Evolutionary conservation across 2,797 vertebrate species (phyloP), one percentile per base, ranked within the genome.

Genomic region (Spinibarbus caldwelli): DNA sequence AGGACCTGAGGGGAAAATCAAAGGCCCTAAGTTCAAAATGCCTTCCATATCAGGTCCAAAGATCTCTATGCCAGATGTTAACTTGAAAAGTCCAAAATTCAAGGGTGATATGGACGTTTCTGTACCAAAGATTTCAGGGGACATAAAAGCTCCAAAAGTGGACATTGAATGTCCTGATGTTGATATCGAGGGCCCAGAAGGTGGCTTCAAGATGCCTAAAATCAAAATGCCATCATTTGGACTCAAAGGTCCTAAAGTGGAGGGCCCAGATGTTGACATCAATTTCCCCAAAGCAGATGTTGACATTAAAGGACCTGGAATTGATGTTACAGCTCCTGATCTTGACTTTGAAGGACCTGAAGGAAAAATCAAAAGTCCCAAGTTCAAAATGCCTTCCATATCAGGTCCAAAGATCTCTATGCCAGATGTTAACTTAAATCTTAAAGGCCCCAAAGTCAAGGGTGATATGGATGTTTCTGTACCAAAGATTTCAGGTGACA

Each of bases 281-380:
- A 85, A 34, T 87, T 36, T 93, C 84, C 89, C 91, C 62, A 89
- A 88, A 15, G 34, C 83, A 7, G 85, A 88, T 88, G 38, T 82
- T 36, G 80, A 86, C 0, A 26, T 86, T 10, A 86, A 57, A 19
- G 45, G 11, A 31, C 79, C 43, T 5, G 31, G n/a, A 49, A 67
- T 21, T 52, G n/a, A 78, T 2, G 2, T 43, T 3, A 43, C 6
- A 26, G 0, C 93, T 91, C 93, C 95, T 90, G 92, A 91, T 68
- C 0, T 93, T 79, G 92, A 93, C 83, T 49, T 89, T 10, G 85
- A 88, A 12, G 83, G 86, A 29, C 41, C 70, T 26, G 70, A 45
- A 0, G 70, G 70, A 0, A 47, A 47, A 72, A 72, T 72, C 7
- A 47, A 47, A 5, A 41, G 70, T 5, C 41, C 70, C 14, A 72